Evolutionary conservation across 92 coral and sea anemone genomes (phyloP), one percentile per base, ranked within the genome.

Genomic region (Pocillopora grandis): DNA sequence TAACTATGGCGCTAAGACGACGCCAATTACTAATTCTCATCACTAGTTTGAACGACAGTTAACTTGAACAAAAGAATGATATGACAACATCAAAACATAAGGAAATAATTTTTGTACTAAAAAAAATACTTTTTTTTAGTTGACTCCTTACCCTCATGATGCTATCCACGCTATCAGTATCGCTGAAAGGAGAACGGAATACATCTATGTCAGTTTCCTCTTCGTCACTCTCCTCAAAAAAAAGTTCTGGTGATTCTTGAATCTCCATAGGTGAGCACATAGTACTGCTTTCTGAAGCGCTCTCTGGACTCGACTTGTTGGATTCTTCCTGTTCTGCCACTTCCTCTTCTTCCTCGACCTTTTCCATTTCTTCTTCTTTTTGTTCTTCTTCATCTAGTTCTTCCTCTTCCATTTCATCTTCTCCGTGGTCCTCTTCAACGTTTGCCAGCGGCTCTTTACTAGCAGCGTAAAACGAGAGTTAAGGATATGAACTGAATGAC

Each of bases 371-470:
- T n/a, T 58, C 71, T 63, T 88, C 80, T 15, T 18, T 77, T 37
- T 85, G 86, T 12, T 82, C 88, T 52, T 66, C 86, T 49, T 72
- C 88, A 42, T 77, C 82, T 33, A 71, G 79, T 55, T 49, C 91
- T 66, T 68, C 79, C 20, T 73, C 77, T 10, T 27, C 1, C 31
- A 27, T 27, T 27, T 27, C 31, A 1, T 27, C 31, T 1, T 35
- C 55, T 33, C 55, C 75, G 2, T 78, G 89, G 1, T 21, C 62
- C 58, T 81, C 92, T 21, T 87, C 87, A 12, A 68, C 19, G 2
- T 61, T 60, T 13, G 13, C 69, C 55, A 36, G 21, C 23, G 75
- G 65, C 20, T 57, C 37, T 59, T 70, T 59, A 37, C 68, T 59
- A 58, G 48, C n/a, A 77, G 5, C 27, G 9, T 21, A 52, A 18